Base-by-base conservation (phyloP, 2,888 invertebrate species). In the Drosophila colorata region DNA sequence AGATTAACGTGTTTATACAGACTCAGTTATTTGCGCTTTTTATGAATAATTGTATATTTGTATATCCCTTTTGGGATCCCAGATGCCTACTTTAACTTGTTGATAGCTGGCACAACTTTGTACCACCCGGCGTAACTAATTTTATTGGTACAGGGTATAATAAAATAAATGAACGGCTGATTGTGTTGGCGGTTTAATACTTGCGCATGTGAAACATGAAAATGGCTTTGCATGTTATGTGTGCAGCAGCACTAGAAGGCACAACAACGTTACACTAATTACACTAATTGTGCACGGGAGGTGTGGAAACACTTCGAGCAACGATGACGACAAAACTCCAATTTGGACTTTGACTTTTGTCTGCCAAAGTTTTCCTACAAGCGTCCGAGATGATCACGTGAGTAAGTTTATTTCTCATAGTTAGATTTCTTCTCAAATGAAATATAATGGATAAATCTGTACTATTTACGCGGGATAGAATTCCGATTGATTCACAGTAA, bases 301-400 rank as follows among this genome's bases (percentile, higher is more conserved):
- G 82, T 78, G 86, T 78, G 60, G 69, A 66, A 82, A 78, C 81
- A 82, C 81, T 82, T 81, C 63, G 82, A 72, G 88, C 69, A 75
- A 67, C 79, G 78, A 69, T 72, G 87, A 81, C 82, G 79, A 87
- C 81, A 81, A 87, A 87, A 85, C 81, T 87, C 75, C 69, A 81
- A 70, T 71, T 77, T 81, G 80, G 84, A 80, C 80, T 78, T 61
- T 87, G 80, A 82, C 76, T 79, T 63, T 69, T 68, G 59, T 60
- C 68, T 64, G 51, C 43, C 47, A 56, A 58, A 64, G 49, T 72
- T 66, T 77, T 51, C 46, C 38, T 28, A 41, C 53, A 51, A 53
- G 2, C 53, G 23, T 46, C 28, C 31, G 87, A 53, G 85, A 33
- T 81, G 81, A 18, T 16, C 46, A 18, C 81, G 87, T 87, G 87